Evolutionary conservation across 2,888 invertebrate genomes (phyloP), one percentile per base, ranked within the genome.

Genomic region (Drosophila putrida): DNA sequence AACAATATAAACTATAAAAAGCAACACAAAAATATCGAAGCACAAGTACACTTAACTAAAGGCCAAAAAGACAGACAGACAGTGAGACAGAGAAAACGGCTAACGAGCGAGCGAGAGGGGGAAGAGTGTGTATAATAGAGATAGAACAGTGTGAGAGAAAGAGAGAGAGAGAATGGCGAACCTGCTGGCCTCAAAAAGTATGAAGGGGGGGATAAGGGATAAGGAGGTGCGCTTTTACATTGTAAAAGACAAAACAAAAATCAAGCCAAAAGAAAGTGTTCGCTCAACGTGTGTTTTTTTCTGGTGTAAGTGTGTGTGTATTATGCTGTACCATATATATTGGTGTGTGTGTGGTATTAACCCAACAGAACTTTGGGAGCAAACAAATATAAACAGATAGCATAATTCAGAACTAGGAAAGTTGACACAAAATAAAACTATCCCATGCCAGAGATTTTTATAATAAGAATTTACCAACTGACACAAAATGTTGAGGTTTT

Each of bases 1-100:
- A 70, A 82, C 80, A 84, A 87, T 82, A 84, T 78, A 84, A 83
- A 83, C 87, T 82, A 87, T 86, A 87, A 86, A 82, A 78, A 72
- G 77, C 78, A 80, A 87, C 71, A 84, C 82, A 75, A 80, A 84
- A 84, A 76, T 84, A 84, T 78, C 84, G 75, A 83, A 86, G 79
- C 71, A 80, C 80, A 75, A 75, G 82, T 80, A 80, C 82, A 82
- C 85, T 84, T 82, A 80, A 87, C 80, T 78, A 81, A 80, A 77
- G 88, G 85, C 80, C 84, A 78, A 82, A 70, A 85, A 62, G 65
- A 76, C 62, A 76, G 73, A 77, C 70, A 73, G 43, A 43, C 38
- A 60, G 38, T 50, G 54, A 53, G 35, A 53, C 33, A 58, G 36
- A 55, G 15, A 57, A 5, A 46, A 10, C 44, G n/a, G 20, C 20